Conservation (phyloP, 1,140 invertebrate species). For the Carcinoscorpius rotundicauda region DNA sequence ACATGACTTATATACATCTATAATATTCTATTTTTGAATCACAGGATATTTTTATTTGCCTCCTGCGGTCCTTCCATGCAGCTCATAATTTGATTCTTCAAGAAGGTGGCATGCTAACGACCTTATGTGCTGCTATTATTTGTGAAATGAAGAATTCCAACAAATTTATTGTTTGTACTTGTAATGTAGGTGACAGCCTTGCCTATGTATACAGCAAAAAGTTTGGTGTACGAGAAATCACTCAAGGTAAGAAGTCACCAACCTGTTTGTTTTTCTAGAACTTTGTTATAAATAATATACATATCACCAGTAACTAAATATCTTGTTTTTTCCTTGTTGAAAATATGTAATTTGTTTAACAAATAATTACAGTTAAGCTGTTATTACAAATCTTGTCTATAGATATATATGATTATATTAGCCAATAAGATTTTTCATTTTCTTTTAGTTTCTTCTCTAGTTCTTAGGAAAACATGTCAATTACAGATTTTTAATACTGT, state of each 20-base stretch:
- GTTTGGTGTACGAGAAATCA: conserved; percentile 57
- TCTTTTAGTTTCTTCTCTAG: too few species aligned
- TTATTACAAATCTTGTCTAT: too few species aligned
- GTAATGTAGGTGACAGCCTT: conserved; percentile 82
- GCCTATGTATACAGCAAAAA: conserved; percentile 74
- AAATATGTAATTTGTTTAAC: too few species aligned
- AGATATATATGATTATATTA: too few species aligned
- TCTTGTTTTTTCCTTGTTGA: too few species aligned
- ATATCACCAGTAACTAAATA: too few species aligned
- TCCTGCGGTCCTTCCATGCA: conserved; percentile 70
- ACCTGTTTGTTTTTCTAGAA: too few species aligned
- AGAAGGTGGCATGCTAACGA: conserved; percentile 74
- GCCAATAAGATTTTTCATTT: too few species aligned
- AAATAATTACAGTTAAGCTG: too few species aligned
- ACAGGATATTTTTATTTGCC: conserved; percentile 62
- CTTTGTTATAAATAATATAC: too few species aligned
- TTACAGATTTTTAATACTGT: too few species aligned
- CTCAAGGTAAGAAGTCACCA: conserved; percentile 40
- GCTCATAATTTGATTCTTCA: conserved; percentile 77
- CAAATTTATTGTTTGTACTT: conserved; percentile 69
- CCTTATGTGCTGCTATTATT: conserved; percentile 60
- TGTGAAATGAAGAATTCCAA: conserved; percentile 43
- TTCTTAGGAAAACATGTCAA: too few species aligned
- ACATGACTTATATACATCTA: background rate
- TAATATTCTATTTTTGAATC: conserved; percentile 15